A percentile compares a stretch with the other conserved stretches of the same genome.
Evolutionary conservation across 2,113 vertebrate genomes (phyloP).

Genomic region (Epinephelus lanceolatus): DNA sequence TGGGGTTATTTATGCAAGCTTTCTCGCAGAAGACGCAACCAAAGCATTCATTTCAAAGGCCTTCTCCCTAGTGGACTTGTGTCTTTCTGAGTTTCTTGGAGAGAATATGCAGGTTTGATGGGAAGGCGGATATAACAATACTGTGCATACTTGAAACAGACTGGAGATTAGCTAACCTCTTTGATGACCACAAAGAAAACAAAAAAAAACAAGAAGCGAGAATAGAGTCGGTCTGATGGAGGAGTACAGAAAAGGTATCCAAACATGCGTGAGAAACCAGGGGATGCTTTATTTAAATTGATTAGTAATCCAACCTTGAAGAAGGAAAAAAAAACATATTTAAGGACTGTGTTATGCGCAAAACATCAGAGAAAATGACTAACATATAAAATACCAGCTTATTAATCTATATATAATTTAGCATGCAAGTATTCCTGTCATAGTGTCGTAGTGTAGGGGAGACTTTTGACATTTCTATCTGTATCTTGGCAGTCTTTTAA

Average conservation of each 20-base stretch:
- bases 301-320: background rate
- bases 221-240: background rate
- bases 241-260: conserved; percentile 11
- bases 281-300: conserved; percentile 8
- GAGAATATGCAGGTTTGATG: conserved; percentile 59
- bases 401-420: background rate
- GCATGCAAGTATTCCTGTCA: too few species aligned
- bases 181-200: conserved; percentile 64
- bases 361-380: background rate
- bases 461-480: too few species aligned
- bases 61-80: conserved; percentile 58
- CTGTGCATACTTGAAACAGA: conserved; percentile 65
- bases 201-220: conserved; percentile 8
- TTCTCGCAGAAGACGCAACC: conserved; percentile 65
- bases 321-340: background rate
- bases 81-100: conserved; percentile 57
- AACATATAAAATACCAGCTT: background rate
- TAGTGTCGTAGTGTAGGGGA: background rate
- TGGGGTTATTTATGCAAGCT: conserved; percentile 69
- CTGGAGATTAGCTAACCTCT: conserved; percentile 59
- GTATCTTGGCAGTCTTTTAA: too few species aligned
- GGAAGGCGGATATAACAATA: conserved; percentile 40
- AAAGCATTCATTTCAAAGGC: conserved; percentile 71
- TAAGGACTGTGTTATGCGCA: background rate
- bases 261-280: conserved; percentile 8